phyloP scores from a whole-genome alignment of 2,888 invertebrate genomes.

The Erebia epiphron region DNA sequence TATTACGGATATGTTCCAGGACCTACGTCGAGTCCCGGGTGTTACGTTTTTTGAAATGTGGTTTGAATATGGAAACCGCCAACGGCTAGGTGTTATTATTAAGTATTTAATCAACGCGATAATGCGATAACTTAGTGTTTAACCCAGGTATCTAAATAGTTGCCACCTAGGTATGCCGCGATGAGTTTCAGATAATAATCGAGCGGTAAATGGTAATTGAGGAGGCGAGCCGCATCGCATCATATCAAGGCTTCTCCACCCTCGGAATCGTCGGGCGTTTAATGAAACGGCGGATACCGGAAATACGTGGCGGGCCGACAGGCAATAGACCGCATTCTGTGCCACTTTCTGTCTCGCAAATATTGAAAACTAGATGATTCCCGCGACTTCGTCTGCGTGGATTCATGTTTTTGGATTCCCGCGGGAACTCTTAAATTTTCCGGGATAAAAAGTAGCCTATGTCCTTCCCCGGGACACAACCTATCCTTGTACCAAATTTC shows the following conservation, averaged over 20 bases:
- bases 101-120: neutral
- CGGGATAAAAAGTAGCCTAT: no score
- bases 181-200: conserved; percentile 61
- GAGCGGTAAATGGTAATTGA: conserved; percentile 77
- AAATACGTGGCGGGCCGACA: conserved; percentile 74
- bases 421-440: no score
- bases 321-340: conserved; percentile 77
- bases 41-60: no score
- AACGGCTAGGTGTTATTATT: no score
- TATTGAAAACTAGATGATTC: no score
- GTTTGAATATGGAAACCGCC: no score
- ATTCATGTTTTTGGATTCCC: no score
- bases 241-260: conserved; percentile 48
- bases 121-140: conserved; percentile 34
- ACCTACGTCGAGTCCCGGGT: no score
- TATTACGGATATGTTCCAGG: no score
- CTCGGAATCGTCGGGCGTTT: conserved; percentile 52
- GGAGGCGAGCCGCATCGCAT: conserved; percentile 46
- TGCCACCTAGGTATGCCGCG: conserved; percentile 41
- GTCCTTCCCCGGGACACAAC: no score
- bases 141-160: conserved; percentile 29
- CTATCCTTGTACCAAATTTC: no score
- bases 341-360: conserved; percentile 74
- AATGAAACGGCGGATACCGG: conserved; percentile 78
- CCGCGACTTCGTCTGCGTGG: no score